phyloP scores from a whole-genome alignment of 2,888 invertebrate genomes.

The Frankliniella fusca region DNA sequence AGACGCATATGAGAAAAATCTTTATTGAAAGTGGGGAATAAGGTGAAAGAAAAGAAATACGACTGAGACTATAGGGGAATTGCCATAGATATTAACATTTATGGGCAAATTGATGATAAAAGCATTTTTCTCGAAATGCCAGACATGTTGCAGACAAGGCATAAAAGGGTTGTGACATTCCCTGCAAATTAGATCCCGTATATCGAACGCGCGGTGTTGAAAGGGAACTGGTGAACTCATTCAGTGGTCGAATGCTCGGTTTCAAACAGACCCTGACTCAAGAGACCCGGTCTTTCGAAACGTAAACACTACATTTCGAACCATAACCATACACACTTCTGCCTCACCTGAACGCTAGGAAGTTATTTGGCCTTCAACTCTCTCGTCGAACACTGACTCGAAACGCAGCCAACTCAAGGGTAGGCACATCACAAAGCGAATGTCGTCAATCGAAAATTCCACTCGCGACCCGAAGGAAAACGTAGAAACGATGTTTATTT shows the following conservation, averaged over 20 bases:
- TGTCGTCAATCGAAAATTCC: background rate
- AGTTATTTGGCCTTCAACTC: background rate
- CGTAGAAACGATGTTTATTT: constrained; percentile 4
- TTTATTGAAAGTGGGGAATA: too few species aligned
- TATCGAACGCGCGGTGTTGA: too few species aligned
- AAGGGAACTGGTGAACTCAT: too few species aligned
- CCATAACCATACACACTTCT: constrained; percentile 26
- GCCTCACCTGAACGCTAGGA: background rate
- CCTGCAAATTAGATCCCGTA: background rate
- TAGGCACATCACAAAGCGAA: background rate
- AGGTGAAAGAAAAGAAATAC: too few species aligned
- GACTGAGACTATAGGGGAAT: background rate
- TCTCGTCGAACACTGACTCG: background rate
- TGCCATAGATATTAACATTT: background rate
- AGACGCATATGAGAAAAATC: too few species aligned
- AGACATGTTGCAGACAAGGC: background rate
- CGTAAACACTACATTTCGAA: constrained; percentile 11
- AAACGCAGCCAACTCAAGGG: background rate
- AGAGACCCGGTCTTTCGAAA: background rate
- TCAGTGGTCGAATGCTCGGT: too few species aligned
- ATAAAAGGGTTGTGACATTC: constrained; percentile 25
- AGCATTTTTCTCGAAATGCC: background rate
- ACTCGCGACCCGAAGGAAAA: background rate
- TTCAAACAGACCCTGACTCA: background rate
- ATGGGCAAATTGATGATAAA: too few species aligned